Percentiles rank a stretch among this genome's conserved stretches.
Conservation (phyloP, 2,888 invertebrate species). For the Andricus quercusramuli region DNA sequence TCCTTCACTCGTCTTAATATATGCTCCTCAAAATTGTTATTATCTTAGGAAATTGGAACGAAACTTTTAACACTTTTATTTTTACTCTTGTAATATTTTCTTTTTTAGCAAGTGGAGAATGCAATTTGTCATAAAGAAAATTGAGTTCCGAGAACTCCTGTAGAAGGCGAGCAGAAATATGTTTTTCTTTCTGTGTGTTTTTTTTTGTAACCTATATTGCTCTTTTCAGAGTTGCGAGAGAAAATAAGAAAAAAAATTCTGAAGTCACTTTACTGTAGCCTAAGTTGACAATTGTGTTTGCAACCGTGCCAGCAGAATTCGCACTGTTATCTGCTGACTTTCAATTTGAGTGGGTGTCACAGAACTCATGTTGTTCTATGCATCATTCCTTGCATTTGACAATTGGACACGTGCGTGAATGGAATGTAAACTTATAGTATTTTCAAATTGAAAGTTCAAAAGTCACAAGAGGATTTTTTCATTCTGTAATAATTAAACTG, state of each 20-base stretch:
- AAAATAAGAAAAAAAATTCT: constrained; percentile 9
- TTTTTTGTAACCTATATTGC: neutral
- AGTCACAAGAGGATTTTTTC: neutral
- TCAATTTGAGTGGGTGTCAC: constrained; percentile 48
- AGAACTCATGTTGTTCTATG: neutral
- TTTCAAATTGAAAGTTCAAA: neutral
- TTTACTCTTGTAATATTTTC: neutral
- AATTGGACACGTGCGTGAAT: neutral
- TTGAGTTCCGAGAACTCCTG: neutral
- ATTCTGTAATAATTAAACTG: too few relatives aligned
- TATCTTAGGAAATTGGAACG: neutral
- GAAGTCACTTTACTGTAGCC: neutral
- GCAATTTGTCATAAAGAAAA: neutral
- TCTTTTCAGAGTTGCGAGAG: neutral
- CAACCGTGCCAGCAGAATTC: constrained; percentile 55
- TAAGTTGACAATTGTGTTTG: constrained; percentile 53
- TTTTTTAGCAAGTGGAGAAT: neutral
- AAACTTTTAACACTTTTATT: neutral
- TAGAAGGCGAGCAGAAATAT: neutral
- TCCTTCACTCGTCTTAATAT: neutral
- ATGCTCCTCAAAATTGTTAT: neutral
- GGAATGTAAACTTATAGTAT: neutral
- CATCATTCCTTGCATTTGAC: constrained; percentile 9
- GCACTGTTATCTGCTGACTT: constrained; percentile 54
- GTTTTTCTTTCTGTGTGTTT: neutral